Conservation (phyloP, 2,797 vertebrate species). For the Phataginus tricuspis region DNA sequence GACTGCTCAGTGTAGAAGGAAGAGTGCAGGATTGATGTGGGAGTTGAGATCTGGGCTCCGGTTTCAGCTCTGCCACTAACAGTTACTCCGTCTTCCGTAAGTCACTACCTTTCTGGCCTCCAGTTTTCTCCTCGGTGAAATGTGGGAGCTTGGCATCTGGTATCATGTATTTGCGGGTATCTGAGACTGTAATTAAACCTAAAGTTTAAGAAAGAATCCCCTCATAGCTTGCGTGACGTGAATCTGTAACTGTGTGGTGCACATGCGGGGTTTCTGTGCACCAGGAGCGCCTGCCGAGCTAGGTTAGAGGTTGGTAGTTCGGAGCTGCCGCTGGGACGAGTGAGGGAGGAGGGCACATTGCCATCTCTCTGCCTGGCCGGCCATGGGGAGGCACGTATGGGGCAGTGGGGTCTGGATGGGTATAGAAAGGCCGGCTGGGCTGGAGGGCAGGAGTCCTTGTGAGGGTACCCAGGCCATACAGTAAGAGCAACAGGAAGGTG, state of each 20-base stretch:
- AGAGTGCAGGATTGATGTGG: background rate
- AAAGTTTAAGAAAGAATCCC: background rate
- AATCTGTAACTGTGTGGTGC: background rate
- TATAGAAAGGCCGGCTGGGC: background rate
- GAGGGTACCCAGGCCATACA: background rate
- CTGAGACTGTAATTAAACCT: background rate
- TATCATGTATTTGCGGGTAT: too few relatives aligned
- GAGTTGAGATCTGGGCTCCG: background rate
- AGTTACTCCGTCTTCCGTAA: background rate
- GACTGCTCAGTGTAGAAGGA: background rate
- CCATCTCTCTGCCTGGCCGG: background rate
- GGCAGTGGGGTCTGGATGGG: background rate
- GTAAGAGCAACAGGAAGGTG: background rate
- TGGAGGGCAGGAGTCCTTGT: background rate
- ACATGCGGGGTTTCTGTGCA: background rate
- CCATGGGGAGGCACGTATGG: rapidly evolving
- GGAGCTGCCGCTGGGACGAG: background rate
- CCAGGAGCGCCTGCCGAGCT: too few relatives aligned
- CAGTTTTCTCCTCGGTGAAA: background rate
- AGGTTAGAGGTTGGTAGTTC: too few relatives aligned
- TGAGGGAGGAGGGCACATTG: background rate
- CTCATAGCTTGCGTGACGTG: background rate
- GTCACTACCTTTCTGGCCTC: background rate
- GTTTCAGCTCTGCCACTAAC: background rate
- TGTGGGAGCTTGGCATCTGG: background rate